Evolutionary conservation across 1,140 invertebrate genomes (phyloP).

Genomic region (Cydia strobilella): DNA sequence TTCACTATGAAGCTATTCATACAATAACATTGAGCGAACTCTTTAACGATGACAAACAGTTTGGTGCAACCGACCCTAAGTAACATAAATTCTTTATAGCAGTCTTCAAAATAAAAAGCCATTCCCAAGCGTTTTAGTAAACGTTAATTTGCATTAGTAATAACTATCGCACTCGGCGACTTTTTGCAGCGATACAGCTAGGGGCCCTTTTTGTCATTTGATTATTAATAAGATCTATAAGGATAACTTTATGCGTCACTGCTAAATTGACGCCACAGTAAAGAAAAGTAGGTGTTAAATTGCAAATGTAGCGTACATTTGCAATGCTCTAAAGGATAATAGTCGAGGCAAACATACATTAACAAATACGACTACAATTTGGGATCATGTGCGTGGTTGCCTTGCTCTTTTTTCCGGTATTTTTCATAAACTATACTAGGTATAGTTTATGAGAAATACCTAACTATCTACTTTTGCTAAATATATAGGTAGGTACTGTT

Average conservation of each 20-base stretch:
- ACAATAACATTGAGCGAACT: too few species aligned
- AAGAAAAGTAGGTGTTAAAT: too few species aligned
- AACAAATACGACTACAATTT: not conserved
- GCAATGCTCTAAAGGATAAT: too few species aligned
- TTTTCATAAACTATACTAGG: not conserved
- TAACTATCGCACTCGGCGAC: not conserved
- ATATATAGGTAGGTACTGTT: not conserved
- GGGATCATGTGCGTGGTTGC: not conserved
- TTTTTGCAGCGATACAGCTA: not conserved
- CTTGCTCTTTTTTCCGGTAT: not conserved
- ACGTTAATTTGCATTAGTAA: not conserved
- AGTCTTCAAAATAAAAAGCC: not conserved
- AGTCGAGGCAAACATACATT: not conserved
- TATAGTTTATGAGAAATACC: too few species aligned
- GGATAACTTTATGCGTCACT: too few species aligned
- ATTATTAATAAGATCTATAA: too few species aligned
- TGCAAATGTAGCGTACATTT: too few species aligned
- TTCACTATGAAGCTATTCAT: too few species aligned
- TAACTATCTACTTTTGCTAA: not conserved
- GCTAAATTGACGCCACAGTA: too few species aligned
- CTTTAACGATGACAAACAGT: too few species aligned
- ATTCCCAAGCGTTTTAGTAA: not conserved
- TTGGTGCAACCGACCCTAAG: too few species aligned
- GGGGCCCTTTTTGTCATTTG: not conserved
- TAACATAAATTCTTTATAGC: not conserved